Conservation (phyloP, 2,888 invertebrate species). For the Leptopilina syphax region DNA sequence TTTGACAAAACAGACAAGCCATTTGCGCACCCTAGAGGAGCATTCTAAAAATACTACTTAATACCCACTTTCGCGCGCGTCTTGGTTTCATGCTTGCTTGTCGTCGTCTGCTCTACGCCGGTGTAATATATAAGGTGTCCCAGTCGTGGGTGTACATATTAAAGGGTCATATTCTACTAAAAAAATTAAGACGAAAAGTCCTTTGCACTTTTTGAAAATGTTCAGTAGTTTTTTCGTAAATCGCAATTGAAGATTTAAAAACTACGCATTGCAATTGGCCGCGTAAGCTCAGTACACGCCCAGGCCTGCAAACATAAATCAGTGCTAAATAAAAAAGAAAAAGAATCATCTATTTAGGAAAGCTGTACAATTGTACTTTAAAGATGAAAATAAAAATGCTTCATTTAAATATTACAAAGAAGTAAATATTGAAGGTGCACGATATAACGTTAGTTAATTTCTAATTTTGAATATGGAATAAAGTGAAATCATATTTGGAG, state of each 20-base stretch:
- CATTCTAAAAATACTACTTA: neutral
- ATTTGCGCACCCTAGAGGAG: neutral
- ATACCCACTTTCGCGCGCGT: neutral
- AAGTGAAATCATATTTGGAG: neutral
- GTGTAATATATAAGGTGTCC: no score
- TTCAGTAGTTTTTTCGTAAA: no score
- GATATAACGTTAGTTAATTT: neutral
- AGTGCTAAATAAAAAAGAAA: no score
- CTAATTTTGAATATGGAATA: neutral
- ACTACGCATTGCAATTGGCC: no score
- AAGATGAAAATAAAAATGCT: neutral
- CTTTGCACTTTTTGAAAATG: no score
- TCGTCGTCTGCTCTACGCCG: no score
- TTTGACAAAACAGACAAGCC: neutral
- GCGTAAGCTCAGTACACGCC: no score
- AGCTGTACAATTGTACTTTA: constrained; percentile 6
- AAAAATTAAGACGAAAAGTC: no score
- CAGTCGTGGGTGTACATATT: no score
- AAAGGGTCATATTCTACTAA: no score
- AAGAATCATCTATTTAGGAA: no score
- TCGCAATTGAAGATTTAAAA: no score
- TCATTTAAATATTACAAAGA: neutral
- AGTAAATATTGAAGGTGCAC: neutral
- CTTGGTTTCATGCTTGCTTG: neutral
- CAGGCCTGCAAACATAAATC: constrained; percentile 26